Conservation (phyloP, 2,797 vertebrate genomes). For the Schizopygopsis malacanthus region DNA sequence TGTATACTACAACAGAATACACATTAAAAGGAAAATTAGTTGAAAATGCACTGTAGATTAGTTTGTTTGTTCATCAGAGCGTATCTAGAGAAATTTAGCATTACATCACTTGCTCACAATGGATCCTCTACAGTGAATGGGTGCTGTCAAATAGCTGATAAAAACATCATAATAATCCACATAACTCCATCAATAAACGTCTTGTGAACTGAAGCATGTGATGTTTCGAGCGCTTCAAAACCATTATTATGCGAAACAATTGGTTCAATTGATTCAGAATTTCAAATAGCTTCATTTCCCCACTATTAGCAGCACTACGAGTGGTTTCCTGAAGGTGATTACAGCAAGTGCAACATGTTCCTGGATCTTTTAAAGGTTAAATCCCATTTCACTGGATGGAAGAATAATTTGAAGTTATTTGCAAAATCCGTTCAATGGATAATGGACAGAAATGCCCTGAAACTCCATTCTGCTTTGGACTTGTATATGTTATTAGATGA, state of each 20-base stretch:
- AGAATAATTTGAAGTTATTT: too few species aligned
- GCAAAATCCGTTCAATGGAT: too few species aligned
- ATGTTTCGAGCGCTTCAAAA: background rate
- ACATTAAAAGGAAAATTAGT: background rate
- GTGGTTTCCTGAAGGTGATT: too few species aligned
- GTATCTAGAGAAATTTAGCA: background rate
- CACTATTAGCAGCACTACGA: background rate
- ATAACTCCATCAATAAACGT: background rate
- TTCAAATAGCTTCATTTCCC: background rate
- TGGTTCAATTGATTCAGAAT: background rate
- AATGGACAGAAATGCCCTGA: too few species aligned
- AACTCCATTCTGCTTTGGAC: too few species aligned
- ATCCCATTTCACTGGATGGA: too few species aligned
- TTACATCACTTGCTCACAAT: background rate
- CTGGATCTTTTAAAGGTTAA: too few species aligned
- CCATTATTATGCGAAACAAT: background rate
- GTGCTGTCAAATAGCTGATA: background rate
- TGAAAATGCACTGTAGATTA: background rate
- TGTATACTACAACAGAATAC: constrained; percentile 10
- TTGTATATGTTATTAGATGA: too few species aligned
- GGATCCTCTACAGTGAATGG: background rate
- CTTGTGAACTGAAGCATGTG: background rate
- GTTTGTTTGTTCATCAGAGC: background rate
- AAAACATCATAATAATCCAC: background rate
- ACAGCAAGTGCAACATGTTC: too few species aligned